These are phyloP conservation scores for Platysteira castanea DNA, from an alignment of 2,113 vertebrate genomes.

Conservation along the genomic window DNA sequence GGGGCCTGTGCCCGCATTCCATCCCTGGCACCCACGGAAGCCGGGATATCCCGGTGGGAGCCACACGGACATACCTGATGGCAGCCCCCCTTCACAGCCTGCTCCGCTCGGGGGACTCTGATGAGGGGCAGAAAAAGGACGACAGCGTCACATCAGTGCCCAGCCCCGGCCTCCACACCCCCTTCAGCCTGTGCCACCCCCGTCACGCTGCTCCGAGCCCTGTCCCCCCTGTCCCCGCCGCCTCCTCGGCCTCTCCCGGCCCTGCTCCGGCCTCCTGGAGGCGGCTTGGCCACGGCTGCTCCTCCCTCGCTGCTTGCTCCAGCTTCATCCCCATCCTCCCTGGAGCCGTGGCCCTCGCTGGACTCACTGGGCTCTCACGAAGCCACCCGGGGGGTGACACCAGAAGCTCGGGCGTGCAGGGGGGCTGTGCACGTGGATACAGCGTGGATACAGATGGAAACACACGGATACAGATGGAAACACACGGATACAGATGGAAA, in stretches of 20 bases:
- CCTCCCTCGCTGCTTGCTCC: background rate
- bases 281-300: background rate
- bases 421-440: background rate
- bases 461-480: accelerated
- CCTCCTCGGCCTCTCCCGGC: background rate
- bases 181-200: background rate
- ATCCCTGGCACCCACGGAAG: background rate
- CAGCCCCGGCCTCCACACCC: slow-evolving; percentile 25
- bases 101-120: slow-evolving; percentile 67
- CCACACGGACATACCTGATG: slow-evolving; percentile 59
- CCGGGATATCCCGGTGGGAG: slow-evolving; percentile 26
- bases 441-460: accelerated
- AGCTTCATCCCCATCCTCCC: background rate
- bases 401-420: background rate
- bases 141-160: slow-evolving; percentile 60
- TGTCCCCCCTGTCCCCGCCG: background rate
- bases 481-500: accelerated
- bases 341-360: background rate
- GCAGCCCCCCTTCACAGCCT: slow-evolving; percentile 70
- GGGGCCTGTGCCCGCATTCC: background rate
- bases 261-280: background rate
- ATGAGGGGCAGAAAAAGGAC: slow-evolving; percentile 71
- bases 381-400: background rate
- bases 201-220: accelerated
- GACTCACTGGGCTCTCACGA: background rate